phyloP scores from a whole-genome alignment of 2,888 invertebrate species.

The Trissolcus brochymenae region DNA sequence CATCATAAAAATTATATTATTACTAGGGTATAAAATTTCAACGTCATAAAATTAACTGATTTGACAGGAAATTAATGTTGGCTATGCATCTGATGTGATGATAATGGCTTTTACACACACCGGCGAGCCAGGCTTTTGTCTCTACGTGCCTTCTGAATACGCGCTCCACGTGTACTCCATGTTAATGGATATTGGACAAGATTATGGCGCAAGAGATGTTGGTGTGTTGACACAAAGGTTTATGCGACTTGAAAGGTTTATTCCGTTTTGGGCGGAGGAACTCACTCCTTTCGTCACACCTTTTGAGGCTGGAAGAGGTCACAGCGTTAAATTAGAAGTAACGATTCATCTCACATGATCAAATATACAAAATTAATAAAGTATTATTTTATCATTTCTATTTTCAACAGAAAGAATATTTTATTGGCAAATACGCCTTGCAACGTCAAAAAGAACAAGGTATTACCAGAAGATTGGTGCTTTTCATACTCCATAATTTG shows the following conservation, averaged over 20 bases:
- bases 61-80: conserved; percentile 77
- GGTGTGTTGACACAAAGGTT: conserved; percentile 83
- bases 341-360: neutral
- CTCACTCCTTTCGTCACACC: conserved; percentile 80
- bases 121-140: conserved; percentile 84
- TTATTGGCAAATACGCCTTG: conserved; percentile 82
- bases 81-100: conserved; percentile 83
- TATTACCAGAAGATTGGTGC: conserved; percentile 80
- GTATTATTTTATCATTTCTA: conserved; percentile 67
- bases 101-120: conserved; percentile 85
- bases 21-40: neutral
- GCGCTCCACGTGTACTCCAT: conserved; percentile 85
- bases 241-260: conserved; percentile 83
- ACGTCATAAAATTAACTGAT: neutral
- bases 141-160: conserved; percentile 85
- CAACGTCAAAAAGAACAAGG: conserved; percentile 80
- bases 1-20: too few relatives aligned
- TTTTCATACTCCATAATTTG: conserved; percentile 81
- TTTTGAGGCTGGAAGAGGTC: conserved; percentile 81
- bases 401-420: conserved; percentile 79
- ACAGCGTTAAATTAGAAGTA: conserved; percentile 80
- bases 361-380: neutral
- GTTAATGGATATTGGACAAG: conserved; percentile 81
- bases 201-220: conserved; percentile 83
- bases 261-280: conserved; percentile 85